Base-by-base conservation (phyloP, 2,113 vertebrate genomes). In the Heterochromis multidens region DNA sequence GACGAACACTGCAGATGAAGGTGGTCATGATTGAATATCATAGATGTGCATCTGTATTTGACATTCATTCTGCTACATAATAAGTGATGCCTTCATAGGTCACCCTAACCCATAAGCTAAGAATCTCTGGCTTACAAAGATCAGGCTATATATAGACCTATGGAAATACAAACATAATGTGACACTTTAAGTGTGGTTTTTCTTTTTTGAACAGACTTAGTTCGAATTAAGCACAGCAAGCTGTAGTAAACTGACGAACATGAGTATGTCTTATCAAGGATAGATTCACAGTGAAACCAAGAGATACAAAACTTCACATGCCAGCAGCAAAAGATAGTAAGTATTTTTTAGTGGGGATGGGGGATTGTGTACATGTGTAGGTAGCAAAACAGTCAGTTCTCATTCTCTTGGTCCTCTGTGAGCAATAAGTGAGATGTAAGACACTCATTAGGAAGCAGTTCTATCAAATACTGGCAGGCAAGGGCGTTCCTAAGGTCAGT, bases 391-490 rank as follows among this genome's bases (percentile, higher is more conserved):
- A 49, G 14, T 49, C 14, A 17, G 3, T 49, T 49, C 14, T 6
- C 46, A 6, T 65, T n/a, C 4, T 17, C 12, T 29, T 8, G 60
- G 76, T 63, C n/a, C 21, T 57, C 25, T 19, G 52, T 79, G 14
- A 56, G 65, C n/a, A 49, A 6, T 3, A 21, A 3, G 37, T 0
- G 4, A 65, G 27, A 43, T 56, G 31, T 65, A 29, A 77, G 67
- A 23, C 52, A 80, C 72, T 72, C 56, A 87, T 85, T 67, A 54
- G 56, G 54, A 4, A 19, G 58, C 29, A 43, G 7, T 59, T 77
- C 59, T 56, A 83, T 88, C 67, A 80, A 77, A 54, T 54, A 86
- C 77, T 80, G 46, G 16, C 33, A 82, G 84, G 63, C 80, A 74
- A 25, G 31, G 77, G 17, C n/a, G 11, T 27, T 58, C 61, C 33